phyloP scores from a whole-genome alignment of 2,113 vertebrate species.

The Alouatta palliata region DNA sequence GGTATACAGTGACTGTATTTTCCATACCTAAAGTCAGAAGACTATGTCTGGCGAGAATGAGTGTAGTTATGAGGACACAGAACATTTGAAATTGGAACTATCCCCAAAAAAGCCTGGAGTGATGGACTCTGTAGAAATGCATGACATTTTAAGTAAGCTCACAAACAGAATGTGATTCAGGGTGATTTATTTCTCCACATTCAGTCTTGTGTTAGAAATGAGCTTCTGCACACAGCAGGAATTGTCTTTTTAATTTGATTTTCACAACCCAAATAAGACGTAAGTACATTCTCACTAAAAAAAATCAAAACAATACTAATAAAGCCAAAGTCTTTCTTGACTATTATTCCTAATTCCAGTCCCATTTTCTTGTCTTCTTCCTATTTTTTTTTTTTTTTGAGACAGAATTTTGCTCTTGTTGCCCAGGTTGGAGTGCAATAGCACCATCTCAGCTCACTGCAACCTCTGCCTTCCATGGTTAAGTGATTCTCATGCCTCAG shows the following conservation, averaged over 20 bases:
- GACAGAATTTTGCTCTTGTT: no score
- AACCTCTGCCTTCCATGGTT: no score
- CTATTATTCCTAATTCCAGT: not conserved
- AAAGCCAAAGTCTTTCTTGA: not conserved
- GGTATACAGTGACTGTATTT: conserved; percentile 52
- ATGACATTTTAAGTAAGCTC: not conserved
- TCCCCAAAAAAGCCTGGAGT: not conserved
- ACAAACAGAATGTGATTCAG: not conserved
- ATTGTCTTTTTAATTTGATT: not conserved
- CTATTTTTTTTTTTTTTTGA: no score
- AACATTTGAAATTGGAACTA: conserved; percentile 26
- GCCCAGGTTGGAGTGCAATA: no score
- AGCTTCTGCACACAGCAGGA: not conserved
- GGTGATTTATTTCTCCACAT: not conserved
- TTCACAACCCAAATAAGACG: not conserved
- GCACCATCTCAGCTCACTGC: no score
- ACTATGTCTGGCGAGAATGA: conserved; percentile 6
- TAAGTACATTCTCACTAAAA: not conserved
- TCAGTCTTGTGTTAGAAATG: not conserved
- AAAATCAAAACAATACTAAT: not conserved
- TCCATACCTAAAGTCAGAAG: conserved; percentile 43
- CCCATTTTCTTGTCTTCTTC: not conserved
- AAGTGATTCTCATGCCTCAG: no score
- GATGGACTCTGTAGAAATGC: not conserved
- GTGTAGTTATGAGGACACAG: not conserved